These are phyloP conservation scores for Neoseiulus cucumeris DNA, from an alignment of 1,140 invertebrate genomes.

Conservation along the genomic window DNA sequence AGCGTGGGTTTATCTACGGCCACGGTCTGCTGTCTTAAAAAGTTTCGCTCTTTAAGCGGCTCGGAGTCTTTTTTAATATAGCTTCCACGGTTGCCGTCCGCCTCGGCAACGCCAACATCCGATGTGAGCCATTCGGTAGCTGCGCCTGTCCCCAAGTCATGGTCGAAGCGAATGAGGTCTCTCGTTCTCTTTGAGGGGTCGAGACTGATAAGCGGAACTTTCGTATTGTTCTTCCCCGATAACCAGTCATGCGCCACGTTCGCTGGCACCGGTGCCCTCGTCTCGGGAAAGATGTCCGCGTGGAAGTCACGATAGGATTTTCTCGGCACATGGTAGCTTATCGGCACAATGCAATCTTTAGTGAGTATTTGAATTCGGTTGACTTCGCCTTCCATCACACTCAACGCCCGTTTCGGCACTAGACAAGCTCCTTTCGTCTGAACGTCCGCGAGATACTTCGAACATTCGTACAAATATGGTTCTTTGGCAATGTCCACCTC, in stretches of 20 bases:
- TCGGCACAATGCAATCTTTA: conserved; percentile 60
- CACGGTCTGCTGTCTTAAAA: not conserved
- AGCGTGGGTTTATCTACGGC: not conserved
- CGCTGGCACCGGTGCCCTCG: conserved; percentile 48
- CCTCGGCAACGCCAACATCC: not conserved
- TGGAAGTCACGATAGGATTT: conserved; percentile 87
- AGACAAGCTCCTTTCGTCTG: conserved; percentile 78
- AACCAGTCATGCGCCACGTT: conserved; percentile 56
- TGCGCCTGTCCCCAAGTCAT: not conserved
- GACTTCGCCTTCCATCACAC: conserved; percentile 85
- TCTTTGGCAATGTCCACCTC: conserved; percentile 53
- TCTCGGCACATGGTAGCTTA: conserved; percentile 79
- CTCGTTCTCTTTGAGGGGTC: conserved; percentile 14
- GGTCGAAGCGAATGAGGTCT: not conserved
- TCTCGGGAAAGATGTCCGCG: conserved; percentile 74
- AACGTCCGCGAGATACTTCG: conserved; percentile 22
- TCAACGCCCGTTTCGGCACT: conserved; percentile 69
- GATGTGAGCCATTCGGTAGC: not conserved
- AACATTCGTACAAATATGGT: conserved; percentile 57
- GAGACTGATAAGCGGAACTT: conserved; percentile 12
- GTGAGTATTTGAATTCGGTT: conserved; percentile 67
- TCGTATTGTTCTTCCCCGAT: conserved; percentile 25
- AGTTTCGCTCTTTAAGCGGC: conserved; percentile 2
- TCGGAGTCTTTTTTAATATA: not conserved
- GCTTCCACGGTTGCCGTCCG: not conserved